phyloP scores from a whole-genome alignment of 2,113 vertebrate species.

The Orcinus orca region DNA sequence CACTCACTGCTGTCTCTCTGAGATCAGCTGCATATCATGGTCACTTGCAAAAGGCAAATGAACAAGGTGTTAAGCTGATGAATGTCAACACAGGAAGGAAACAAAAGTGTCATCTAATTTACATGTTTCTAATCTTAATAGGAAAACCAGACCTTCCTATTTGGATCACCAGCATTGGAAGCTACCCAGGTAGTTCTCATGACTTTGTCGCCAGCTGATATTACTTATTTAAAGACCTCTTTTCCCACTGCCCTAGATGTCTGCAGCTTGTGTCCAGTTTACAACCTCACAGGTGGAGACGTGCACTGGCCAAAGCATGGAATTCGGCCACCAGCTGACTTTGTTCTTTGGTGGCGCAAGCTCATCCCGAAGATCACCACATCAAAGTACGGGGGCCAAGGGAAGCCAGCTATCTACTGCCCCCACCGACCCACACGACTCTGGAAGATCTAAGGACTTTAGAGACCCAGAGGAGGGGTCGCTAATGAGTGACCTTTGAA shows the following conservation, averaged over 20 bases:
- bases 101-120: not conserved
- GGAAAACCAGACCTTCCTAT: not conserved
- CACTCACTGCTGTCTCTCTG: no score
- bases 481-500: not conserved
- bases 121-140: not conserved
- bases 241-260: not conserved
- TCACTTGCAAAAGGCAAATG: not conserved
- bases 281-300: not conserved
- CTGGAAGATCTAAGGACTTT: not conserved
- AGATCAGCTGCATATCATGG: not conserved
- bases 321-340: not conserved
- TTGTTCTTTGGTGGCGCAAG: not conserved
- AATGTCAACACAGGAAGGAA: not conserved
- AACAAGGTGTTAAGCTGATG: not conserved
- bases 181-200: not conserved
- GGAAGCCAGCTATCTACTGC: not conserved
- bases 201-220: not conserved
- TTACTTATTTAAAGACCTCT: not conserved
- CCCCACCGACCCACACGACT: no score
- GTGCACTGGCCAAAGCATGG: not conserved
- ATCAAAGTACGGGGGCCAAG: not conserved
- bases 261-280: not conserved
- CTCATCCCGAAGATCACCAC: no score
- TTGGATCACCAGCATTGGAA: not conserved
- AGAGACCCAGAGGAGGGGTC: not conserved